phyloP scores from a whole-genome alignment of 2,113 vertebrate species.

The Eulacestoma nigropectus region DNA sequence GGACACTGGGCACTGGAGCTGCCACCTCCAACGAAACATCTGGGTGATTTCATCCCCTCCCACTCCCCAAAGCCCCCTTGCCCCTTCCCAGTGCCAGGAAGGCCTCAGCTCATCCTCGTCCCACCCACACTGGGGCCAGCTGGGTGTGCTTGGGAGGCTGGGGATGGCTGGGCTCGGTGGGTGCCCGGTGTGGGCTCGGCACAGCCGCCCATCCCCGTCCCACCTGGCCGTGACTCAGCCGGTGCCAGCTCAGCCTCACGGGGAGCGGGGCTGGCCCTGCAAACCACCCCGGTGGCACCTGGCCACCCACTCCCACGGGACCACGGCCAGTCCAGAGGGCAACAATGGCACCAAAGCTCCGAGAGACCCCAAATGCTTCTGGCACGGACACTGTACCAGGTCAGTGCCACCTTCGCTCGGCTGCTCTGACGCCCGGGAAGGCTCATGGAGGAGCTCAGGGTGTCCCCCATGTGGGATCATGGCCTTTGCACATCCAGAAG shows the following conservation, averaged over 20 bases:
- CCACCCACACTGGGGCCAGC: neutral
- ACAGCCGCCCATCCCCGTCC: neutral
- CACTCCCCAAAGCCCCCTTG: conserved; percentile 19
- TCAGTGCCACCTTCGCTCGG: rapidly evolving
- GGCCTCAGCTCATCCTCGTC: neutral
- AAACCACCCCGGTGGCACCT: rapidly evolving
- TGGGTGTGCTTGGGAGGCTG: conserved; percentile 17
- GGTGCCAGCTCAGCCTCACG: rapidly evolving
- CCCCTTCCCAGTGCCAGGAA: conserved; percentile 51
- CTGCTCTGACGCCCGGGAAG: neutral
- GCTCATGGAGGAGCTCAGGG: rapidly evolving
- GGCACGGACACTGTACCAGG: neutral
- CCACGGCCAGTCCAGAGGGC: neutral
- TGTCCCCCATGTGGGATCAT: neutral
- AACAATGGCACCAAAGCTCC: rapidly evolving
- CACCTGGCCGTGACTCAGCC: neutral
- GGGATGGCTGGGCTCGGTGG: neutral
- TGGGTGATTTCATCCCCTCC: conserved; percentile 30
- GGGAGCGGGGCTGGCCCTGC: neutral
- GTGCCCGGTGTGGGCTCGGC: neutral
- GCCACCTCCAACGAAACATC: rapidly evolving
- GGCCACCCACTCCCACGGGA: rapidly evolving
- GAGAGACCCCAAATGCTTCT: rapidly evolving
- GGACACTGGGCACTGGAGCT: rapidly evolving
- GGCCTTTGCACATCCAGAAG: neutral